A percentile compares a stretch with the other conserved stretches of the same genome.
phyloP scores from a whole-genome alignment of 2,113 vertebrate genomes.

The Amblyornis subalaris region DNA sequence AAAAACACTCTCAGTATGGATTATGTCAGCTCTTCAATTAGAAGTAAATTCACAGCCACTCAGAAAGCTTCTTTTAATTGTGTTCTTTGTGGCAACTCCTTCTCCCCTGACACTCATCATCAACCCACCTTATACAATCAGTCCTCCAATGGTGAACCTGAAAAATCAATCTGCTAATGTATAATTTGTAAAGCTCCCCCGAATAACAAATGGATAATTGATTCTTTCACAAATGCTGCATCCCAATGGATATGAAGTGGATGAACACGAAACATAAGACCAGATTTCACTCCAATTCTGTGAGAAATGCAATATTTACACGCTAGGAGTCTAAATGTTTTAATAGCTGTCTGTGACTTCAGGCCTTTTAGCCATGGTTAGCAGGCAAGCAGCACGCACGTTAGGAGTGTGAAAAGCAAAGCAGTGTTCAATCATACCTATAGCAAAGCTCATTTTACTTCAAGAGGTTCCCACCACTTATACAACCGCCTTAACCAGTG shows the following conservation, averaged over 20 bases:
- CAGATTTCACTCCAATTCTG: constrained; percentile 38
- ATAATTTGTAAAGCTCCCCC: constrained; percentile 80
- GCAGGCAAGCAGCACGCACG: constrained; percentile 6
- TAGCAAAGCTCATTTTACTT: constrained; percentile 30
- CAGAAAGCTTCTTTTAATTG: constrained; percentile 77
- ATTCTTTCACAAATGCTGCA: constrained; percentile 80
- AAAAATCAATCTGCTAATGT: constrained; percentile 86
- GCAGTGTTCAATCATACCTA: constrained; percentile 13
- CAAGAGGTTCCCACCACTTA: not conserved
- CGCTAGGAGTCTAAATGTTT: constrained; percentile 33
- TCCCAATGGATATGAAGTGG: constrained; percentile 68
- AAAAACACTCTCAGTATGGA: constrained; percentile 77
- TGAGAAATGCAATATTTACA: constrained; percentile 52
- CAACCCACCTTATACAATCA: constrained; percentile 69
- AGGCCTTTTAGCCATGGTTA: constrained; percentile 51
- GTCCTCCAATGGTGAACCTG: constrained; percentile 67
- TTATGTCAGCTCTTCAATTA: constrained; percentile 81
- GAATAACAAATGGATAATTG: constrained; percentile 86
- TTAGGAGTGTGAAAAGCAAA: constrained; percentile 66
- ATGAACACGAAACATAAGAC: constrained; percentile 65
- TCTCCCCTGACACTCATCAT: constrained; percentile 73
- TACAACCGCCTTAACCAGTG: not conserved
- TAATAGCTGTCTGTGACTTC: constrained; percentile 26
- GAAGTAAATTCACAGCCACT: constrained; percentile 72
- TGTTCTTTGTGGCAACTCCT: constrained; percentile 72